Percentiles rank a stretch among this genome's conserved stretches.
Conservation (phyloP, 2,797 vertebrate genomes). For the Petrocephalus schoutedeni region DNA sequence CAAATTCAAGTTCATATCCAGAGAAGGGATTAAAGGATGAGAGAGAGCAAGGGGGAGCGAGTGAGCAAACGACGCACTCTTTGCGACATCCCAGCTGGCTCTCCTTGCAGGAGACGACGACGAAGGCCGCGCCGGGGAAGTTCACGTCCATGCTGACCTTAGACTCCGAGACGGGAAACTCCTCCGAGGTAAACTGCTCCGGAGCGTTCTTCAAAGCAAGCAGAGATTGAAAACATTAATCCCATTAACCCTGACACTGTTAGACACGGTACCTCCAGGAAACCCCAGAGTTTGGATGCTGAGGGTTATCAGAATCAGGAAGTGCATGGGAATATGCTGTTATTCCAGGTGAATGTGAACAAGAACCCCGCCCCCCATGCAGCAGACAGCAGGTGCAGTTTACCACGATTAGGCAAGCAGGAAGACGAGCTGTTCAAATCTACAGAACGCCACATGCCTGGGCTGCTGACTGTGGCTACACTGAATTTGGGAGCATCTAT, state of each 20-base stretch:
- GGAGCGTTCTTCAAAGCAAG: constrained; percentile 73
- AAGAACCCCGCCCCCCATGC: neutral
- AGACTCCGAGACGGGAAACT: constrained; percentile 90
- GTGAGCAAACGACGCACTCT: constrained; percentile 72
- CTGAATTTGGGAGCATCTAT: neutral
- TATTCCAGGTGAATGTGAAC: neutral
- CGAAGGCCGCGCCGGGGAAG: constrained; percentile 93
- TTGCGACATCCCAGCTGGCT: constrained; percentile 92
- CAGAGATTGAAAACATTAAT: constrained; percentile 13
- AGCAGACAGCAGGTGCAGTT: neutral
- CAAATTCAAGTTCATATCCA: neutral
- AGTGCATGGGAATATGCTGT: neutral
- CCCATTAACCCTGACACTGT: neutral
- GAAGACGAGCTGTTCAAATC: neutral
- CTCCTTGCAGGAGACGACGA: constrained; percentile 92
- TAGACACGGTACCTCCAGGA: neutral
- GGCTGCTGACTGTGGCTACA: neutral
- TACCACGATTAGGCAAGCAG: neutral
- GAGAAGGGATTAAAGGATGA: neutral
- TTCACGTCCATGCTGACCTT: constrained; percentile 97
- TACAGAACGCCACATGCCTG: neutral
- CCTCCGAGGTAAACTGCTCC: constrained; percentile 91
- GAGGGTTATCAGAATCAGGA: neutral
- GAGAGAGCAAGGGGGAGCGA: neutral
- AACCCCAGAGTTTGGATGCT: neutral